phyloP scores from a whole-genome alignment of 2,888 invertebrate genomes.

The Lasius platythorax region DNA sequence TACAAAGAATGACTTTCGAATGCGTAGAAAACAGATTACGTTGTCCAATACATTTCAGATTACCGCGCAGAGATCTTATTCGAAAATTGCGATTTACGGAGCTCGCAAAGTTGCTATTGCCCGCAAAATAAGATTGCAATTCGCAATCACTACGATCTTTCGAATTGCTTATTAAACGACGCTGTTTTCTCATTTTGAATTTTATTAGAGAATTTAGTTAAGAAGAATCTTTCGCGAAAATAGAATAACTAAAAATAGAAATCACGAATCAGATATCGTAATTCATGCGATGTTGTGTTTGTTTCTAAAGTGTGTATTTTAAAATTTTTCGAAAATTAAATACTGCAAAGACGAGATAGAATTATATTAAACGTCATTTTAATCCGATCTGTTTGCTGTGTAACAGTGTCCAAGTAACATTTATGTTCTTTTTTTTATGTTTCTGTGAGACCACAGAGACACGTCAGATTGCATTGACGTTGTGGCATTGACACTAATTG shows the following conservation, averaged over 20 bases:
- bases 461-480: constrained; percentile 49
- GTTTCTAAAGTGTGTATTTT: not conserved
- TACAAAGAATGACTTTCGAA: constrained; percentile 49
- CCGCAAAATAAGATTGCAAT: constrained; percentile 33
- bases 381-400: not conserved
- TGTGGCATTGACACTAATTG: constrained; percentile 70
- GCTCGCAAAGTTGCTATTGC: constrained; percentile 10
- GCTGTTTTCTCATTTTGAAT: constrained; percentile 3
- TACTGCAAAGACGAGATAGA: not conserved
- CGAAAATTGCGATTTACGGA: constrained; percentile 24
- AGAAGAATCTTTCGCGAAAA: constrained; percentile 1
- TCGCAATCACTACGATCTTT: constrained; percentile 13
- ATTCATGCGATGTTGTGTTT: not conserved
- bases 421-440: constrained; percentile 29
- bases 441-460: constrained; percentile 45
- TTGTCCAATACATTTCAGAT: constrained; percentile 35
- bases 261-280: not conserved
- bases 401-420: constrained; percentile 24
- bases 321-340: not conserved
- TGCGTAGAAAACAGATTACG: constrained; percentile 39
- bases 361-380: constrained; percentile 9
- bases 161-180: constrained; percentile 37
- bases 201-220: constrained; percentile 15
- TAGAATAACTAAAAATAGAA: not conserved
- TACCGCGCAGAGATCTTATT: constrained; percentile 40